Percentiles rank a stretch among this genome's conserved stretches.
These are phyloP conservation scores for Coilia nasus DNA, from an alignment of 2,797 vertebrate species.

Conservation along the genomic window DNA sequence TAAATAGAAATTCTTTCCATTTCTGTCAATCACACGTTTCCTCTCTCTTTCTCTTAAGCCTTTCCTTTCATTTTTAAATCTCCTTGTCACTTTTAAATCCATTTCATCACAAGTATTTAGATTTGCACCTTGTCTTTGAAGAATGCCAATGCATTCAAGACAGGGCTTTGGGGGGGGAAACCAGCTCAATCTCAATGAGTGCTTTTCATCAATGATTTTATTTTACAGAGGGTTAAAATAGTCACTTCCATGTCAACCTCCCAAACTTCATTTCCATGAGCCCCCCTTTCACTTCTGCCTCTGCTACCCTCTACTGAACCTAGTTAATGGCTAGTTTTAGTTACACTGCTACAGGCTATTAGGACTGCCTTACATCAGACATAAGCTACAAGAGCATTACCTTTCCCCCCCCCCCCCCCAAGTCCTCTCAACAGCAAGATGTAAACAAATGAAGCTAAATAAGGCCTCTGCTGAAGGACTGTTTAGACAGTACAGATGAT, in stretches of 20 bases:
- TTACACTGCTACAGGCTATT: not conserved
- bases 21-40: not conserved
- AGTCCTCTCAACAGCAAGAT: not conserved
- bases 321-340: not conserved
- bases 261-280: too few relatives aligned
- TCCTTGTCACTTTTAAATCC: not conserved
- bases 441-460: not conserved
- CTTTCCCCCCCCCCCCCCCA: too few relatives aligned
- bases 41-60: not conserved
- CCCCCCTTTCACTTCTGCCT: not conserved
- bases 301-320: not conserved
- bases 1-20: conserved; percentile 26
- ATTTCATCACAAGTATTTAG: not conserved
- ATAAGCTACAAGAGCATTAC: not conserved
- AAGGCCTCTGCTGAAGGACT: too few relatives aligned
- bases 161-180: not conserved
- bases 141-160: not conserved
- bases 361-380: not conserved
- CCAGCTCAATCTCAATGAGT: not conserved
- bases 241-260: too few relatives aligned
- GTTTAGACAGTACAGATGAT: not conserved
- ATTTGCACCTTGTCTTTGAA: not conserved
- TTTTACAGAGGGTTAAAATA: not conserved
- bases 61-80: not conserved
- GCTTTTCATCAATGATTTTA: not conserved